phyloP scores from a whole-genome alignment of 2,888 invertebrate genomes.

The Acronicta psi region DNA sequence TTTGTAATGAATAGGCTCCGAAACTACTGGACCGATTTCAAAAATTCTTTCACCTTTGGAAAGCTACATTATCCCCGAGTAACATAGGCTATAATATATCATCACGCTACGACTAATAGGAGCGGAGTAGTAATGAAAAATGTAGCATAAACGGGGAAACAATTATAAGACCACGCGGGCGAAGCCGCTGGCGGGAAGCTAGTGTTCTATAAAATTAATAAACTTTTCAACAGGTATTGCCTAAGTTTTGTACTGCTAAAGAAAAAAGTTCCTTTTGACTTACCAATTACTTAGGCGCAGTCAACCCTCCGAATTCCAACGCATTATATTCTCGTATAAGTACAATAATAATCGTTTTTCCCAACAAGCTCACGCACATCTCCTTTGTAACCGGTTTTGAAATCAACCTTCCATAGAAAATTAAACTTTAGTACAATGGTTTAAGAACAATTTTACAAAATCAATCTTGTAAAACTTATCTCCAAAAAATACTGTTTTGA shows the following conservation, averaged over 20 bases:
- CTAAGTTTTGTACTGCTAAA: slow-evolving; percentile 47
- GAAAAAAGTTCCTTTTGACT: slow-evolving; percentile 55
- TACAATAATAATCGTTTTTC: slow-evolving; percentile 79
- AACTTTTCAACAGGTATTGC: slow-evolving; percentile 30
- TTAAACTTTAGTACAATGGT: slow-evolving; percentile 34
- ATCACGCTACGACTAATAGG: too few species aligned
- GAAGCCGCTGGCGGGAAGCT: too few species aligned
- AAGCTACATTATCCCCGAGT: too few species aligned
- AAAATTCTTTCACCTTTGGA: too few species aligned
- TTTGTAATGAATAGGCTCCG: too few species aligned
- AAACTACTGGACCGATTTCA: too few species aligned
- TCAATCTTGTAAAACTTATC: slow-evolving; percentile 33
- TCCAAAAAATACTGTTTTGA: slow-evolving; percentile 58
- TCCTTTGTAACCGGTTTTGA: slow-evolving; percentile 71
- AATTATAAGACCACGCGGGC: too few species aligned
- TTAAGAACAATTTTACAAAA: slow-evolving; percentile 35
- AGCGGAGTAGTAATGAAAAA: too few species aligned
- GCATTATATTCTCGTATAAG: slow-evolving; percentile 62
- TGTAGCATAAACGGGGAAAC: too few species aligned
- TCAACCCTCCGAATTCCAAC: slow-evolving; percentile 71
- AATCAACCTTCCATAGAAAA: slow-evolving; percentile 29
- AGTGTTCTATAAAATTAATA: slow-evolving; percentile 40
- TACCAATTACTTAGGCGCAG: slow-evolving; percentile 64
- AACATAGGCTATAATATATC: too few species aligned
- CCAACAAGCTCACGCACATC: slow-evolving; percentile 78